A percentile compares a stretch with the other conserved stretches of the same genome.
Evolutionary conservation across 92 coral and sea anemone species (phyloP).

Genomic region (Metridium senile): DNA sequence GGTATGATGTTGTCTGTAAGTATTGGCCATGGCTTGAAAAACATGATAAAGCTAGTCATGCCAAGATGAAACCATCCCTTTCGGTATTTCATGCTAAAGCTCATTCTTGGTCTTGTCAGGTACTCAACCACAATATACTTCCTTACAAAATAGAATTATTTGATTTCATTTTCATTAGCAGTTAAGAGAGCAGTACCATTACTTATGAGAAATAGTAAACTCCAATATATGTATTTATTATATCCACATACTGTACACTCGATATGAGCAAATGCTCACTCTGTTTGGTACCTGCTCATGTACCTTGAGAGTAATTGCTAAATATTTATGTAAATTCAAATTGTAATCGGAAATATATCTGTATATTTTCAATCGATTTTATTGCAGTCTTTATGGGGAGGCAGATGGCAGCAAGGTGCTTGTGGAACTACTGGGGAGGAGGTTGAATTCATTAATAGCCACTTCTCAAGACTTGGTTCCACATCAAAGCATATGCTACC

Average conservation of each 20-base stretch:
- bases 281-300: too few relatives aligned
- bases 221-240: too few relatives aligned
- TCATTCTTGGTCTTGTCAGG: conserved; percentile 87
- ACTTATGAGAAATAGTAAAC: too few relatives aligned
- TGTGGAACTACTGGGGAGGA: conserved; percentile 80
- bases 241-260: too few relatives aligned
- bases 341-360: too few relatives aligned
- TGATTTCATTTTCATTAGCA: too few relatives aligned
- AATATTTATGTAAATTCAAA: too few relatives aligned
- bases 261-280: too few relatives aligned
- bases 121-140: conserved; percentile 13
- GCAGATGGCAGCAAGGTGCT: conserved; percentile 74
- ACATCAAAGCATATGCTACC: conserved; percentile 69
- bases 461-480: conserved; percentile 61
- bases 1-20: conserved; percentile 75
- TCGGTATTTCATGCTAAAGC: conserved; percentile 77
- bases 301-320: too few relatives aligned
- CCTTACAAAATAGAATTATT: too few relatives aligned
- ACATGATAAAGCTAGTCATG: conserved; percentile 22
- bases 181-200: too few relatives aligned
- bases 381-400: conserved; percentile 52
- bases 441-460: conserved; percentile 69
- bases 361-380: background rate
- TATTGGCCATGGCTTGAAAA: conserved; percentile 79
- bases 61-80: conserved; percentile 67